Evolutionary conservation across 2,888 invertebrate species (phyloP).

Genomic region (Invenusta paracnida): DNA sequence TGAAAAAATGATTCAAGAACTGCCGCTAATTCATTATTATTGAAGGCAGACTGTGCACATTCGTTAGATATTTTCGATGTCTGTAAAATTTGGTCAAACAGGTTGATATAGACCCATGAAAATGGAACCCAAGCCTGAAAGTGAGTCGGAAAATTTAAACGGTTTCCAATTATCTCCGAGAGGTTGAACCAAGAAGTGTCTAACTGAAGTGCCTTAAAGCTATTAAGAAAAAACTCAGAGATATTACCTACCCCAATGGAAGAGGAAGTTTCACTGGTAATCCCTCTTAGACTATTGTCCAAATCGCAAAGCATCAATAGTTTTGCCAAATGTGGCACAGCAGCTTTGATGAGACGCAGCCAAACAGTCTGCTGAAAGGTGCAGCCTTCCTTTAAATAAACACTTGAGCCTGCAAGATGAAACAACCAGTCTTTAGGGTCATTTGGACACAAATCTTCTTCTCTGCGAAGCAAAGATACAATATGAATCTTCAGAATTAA

Average conservation of each 20-base stretch:
- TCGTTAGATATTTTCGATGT: background rate
- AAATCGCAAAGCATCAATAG: background rate
- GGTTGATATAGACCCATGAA: background rate
- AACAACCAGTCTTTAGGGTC: background rate
- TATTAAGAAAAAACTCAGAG: constrained; percentile 3
- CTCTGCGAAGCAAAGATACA: background rate
- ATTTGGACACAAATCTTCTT: background rate
- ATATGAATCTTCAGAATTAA: background rate
- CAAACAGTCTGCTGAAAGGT: constrained; percentile 1
- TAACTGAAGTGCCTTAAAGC: background rate
- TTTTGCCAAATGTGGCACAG: background rate
- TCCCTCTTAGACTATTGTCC: background rate
- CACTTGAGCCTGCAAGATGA: background rate
- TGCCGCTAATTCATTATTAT: background rate
- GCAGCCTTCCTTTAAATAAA: background rate
- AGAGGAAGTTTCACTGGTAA: background rate
- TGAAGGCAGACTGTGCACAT: background rate
- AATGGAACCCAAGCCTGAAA: background rate
- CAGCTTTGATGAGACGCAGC: background rate
- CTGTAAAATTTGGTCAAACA: background rate
- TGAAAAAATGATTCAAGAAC: background rate
- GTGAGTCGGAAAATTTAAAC: background rate
- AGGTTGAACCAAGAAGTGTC: background rate
- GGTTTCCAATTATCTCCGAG: background rate
- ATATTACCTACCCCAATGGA: no score